phyloP scores from a whole-genome alignment of 2,888 invertebrate genomes.

The Baccha elongata region DNA sequence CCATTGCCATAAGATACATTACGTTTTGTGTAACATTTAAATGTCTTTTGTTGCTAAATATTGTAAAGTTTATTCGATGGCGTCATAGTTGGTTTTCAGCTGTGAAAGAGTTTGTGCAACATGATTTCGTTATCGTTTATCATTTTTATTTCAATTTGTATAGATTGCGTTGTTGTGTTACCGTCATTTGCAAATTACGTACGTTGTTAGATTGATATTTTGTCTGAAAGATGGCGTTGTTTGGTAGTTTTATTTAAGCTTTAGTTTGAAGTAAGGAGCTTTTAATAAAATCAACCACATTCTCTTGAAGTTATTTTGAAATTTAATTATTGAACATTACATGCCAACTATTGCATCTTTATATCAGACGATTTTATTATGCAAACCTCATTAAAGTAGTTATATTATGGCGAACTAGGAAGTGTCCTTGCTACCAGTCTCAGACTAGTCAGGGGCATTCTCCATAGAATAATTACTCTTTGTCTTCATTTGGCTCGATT shows the following conservation, averaged over 20 bases:
- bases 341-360: too few relatives aligned
- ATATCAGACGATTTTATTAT: too few relatives aligned
- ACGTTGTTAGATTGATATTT: constrained; percentile 33
- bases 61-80: constrained; percentile 58
- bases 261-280: constrained; percentile 10
- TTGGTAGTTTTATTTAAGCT: constrained; percentile 15
- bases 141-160: constrained; percentile 7
- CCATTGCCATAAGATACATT: constrained; percentile 8
- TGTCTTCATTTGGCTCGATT: constrained; percentile 27
- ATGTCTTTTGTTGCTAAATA: constrained; percentile 52
- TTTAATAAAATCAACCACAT: not conserved
- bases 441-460: constrained; percentile 25
- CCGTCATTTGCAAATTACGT: constrained; percentile 56
- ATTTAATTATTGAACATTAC: too few relatives aligned
- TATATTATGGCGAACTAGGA: constrained; percentile 25
- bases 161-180: constrained; percentile 30
- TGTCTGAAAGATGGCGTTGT: constrained; percentile 61
- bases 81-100: constrained; percentile 48
- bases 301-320: constrained; percentile 25
- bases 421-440: constrained; percentile 49
- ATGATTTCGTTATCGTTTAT: constrained; percentile 60
- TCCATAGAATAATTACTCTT: constrained; percentile 1
- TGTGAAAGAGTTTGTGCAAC: constrained; percentile 61
- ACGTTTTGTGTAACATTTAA: constrained; percentile 50
- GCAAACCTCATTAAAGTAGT: too few relatives aligned